Evolutionary conservation across 1,140 invertebrate genomes (phyloP).

Genomic region (Lysiphlebus fabarum): DNA sequence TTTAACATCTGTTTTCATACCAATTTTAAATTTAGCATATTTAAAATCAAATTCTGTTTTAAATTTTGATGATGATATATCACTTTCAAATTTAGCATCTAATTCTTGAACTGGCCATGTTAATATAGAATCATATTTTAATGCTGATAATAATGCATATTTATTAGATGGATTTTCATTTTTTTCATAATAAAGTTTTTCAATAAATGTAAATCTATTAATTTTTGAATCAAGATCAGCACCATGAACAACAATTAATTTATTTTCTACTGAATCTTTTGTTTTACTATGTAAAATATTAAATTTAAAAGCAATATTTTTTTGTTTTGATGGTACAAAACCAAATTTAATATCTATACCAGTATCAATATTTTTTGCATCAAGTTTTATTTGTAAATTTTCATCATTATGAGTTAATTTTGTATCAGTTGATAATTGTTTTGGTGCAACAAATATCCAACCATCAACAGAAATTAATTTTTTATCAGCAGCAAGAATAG

Average conservation of each 20-base stretch:
- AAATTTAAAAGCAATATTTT: constrained; percentile 60
- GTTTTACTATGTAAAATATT: constrained; percentile 49
- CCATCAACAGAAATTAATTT: constrained; percentile 57
- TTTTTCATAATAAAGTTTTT: constrained; percentile 46
- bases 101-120: constrained; percentile 57
- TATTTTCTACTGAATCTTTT: constrained; percentile 43
- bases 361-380: constrained; percentile 31
- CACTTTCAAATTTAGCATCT: constrained; percentile 45
- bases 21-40: constrained; percentile 58
- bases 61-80: constrained; percentile 35
- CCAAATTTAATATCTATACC: constrained; percentile 29
- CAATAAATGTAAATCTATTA: constrained; percentile 56
- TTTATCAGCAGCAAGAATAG: constrained; percentile 49
- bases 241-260: constrained; percentile 62
- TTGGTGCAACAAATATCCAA: constrained; percentile 48
- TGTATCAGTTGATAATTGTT: constrained; percentile 50
- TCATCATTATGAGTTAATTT: constrained; percentile 57
- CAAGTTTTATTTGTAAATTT: constrained; percentile 49
- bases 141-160: constrained; percentile 20
- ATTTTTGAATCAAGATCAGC: constrained; percentile 58
- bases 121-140: constrained; percentile 43
- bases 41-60: constrained; percentile 53
- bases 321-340: constrained; percentile 50
- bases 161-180: constrained; percentile 37
- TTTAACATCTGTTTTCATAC: constrained; percentile 58